Percentiles rank a stretch among this genome's conserved stretches.
Conservation (phyloP, 2,888 invertebrate genomes). For the Cantharis lateralis region DNA sequence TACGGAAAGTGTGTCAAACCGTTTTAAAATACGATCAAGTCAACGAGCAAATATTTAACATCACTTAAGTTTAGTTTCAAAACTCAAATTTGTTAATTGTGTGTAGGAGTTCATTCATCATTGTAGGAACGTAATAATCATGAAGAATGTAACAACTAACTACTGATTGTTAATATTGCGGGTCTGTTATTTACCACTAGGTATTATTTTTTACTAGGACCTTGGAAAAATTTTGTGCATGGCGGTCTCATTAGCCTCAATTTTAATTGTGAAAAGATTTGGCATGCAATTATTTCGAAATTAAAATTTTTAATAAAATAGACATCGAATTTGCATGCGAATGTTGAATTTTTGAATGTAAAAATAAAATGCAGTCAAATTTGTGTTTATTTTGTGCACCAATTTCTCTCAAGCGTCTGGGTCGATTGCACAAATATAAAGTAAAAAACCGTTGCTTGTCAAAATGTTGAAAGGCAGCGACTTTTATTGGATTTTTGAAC, state of each 20-base stretch:
- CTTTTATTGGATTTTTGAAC: background rate
- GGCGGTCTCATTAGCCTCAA: background rate
- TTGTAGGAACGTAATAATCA: background rate
- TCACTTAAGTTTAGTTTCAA: background rate
- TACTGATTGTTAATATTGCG: background rate
- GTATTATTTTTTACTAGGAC: background rate
- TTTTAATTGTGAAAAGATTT: background rate
- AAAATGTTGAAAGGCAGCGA: background rate
- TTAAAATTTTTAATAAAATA: background rate
- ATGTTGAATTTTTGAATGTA: background rate
- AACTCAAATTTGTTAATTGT: background rate
- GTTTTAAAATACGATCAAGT: background rate
- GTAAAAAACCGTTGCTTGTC: background rate
- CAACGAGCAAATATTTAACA: background rate
- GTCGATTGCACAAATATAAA: background rate
- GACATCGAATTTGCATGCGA: background rate
- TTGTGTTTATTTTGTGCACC: background rate
- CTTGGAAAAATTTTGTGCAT: background rate
- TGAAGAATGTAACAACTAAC: background rate
- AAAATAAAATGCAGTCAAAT: background rate
- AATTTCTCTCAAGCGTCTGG: background rate
- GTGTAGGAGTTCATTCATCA: slow-evolving; percentile 1
- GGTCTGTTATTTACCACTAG: background rate
- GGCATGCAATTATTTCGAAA: background rate
- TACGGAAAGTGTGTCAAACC: background rate